These are phyloP conservation scores for Dufourea novaeangliae DNA, from an alignment of 1,140 invertebrate genomes.

Conservation along the genomic window DNA sequence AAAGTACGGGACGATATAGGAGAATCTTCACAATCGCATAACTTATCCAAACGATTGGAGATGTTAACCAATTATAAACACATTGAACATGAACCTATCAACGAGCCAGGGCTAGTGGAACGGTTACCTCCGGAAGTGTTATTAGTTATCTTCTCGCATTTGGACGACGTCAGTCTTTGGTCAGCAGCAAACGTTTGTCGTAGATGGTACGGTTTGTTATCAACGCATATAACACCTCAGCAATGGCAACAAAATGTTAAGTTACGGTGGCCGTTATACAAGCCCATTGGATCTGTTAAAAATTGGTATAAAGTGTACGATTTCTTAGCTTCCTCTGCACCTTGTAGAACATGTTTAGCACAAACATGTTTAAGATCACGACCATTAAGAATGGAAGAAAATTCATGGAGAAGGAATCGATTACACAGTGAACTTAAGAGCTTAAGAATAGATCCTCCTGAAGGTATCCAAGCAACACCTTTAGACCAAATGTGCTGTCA, in stretches of 20 bases:
- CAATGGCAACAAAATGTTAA: constrained; percentile 90
- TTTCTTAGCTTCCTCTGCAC: constrained; percentile 76
- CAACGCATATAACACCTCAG: constrained; percentile 87
- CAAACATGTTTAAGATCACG: constrained; percentile 87
- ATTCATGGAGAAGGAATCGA: constrained; percentile 88
- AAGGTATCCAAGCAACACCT: constrained; percentile 94
- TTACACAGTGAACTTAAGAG: constrained; percentile 89
- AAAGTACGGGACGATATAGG: constrained; percentile 56
- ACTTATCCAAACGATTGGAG: constrained; percentile 78
- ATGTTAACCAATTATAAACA: constrained; percentile 79
- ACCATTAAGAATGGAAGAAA: constrained; percentile 84
- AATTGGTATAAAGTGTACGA: constrained; percentile 90
- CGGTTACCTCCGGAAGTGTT: constrained; percentile 89
- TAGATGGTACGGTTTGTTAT: constrained; percentile 91
- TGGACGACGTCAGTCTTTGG: constrained; percentile 96
- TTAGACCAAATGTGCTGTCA: constrained; percentile 91
- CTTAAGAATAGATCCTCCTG: constrained; percentile 90
- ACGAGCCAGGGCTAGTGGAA: constrained; percentile 81
- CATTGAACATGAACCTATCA: constrained; percentile 75
- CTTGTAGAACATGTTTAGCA: constrained; percentile 92
- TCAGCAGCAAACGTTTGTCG: constrained; percentile 92
- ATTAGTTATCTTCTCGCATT: constrained; percentile 92
- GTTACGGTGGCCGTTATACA: constrained; percentile 91
- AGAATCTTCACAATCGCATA: constrained; percentile 71
- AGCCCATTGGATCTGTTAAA: constrained; percentile 86